phyloP scores from a whole-genome alignment of 1,140 invertebrate species.

The Penaeus vannamei region DNA sequence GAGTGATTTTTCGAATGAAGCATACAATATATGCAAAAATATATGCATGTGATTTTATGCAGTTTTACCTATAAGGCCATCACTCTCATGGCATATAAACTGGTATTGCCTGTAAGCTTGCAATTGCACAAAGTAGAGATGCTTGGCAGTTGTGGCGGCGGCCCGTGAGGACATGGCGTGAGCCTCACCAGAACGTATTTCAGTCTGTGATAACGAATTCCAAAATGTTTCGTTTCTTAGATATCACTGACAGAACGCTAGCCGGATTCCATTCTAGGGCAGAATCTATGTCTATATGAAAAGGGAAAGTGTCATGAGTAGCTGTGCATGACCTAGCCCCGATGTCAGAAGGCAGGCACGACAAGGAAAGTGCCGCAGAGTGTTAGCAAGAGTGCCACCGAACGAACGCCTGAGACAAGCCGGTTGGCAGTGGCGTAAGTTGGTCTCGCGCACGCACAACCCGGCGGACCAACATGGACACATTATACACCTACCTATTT shows the following conservation, averaged over 20 bases:
- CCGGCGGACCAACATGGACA: conserved; percentile 32
- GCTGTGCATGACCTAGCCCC: not conserved
- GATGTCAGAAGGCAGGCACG: not conserved
- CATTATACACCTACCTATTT: conserved; percentile 39
- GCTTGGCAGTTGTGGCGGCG: conserved; percentile 37
- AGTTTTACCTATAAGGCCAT: too few species aligned
- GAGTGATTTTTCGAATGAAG: too few species aligned
- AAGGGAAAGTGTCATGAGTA: not conserved
- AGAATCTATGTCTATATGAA: not conserved
- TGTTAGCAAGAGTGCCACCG: conserved; percentile 21
- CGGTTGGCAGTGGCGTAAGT: conserved; percentile 48
- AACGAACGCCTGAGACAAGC: conserved; percentile 32
- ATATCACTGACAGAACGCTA: not conserved
- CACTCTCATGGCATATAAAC: not conserved
- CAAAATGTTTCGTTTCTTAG: not conserved
- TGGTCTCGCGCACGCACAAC: conserved; percentile 40
- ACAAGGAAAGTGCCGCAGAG: not conserved
- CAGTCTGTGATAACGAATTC: not conserved
- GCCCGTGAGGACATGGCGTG: conserved; percentile 46
- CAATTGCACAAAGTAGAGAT: conserved; percentile 42
- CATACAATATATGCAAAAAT: too few species aligned
- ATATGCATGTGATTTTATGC: too few species aligned
- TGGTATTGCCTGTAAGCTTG: conserved; percentile 40
- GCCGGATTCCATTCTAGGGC: not conserved
- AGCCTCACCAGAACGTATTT: not conserved